Evolutionary conservation across 2,888 invertebrate genomes (phyloP).

Genomic region (Nymphalis urticae): DNA sequence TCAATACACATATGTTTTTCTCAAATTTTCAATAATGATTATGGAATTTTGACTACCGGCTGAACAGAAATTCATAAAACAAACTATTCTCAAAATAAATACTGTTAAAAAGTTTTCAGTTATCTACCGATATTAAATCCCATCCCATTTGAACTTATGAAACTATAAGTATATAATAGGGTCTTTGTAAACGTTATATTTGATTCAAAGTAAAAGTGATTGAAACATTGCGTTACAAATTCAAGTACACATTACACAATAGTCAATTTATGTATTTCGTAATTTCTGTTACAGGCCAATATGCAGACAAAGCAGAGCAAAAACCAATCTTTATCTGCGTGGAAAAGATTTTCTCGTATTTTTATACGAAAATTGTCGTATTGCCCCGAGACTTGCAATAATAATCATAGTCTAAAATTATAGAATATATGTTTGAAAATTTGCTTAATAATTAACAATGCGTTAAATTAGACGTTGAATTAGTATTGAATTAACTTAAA

Average conservation of each 20-base stretch:
- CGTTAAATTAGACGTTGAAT: no score
- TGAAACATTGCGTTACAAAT: slow-evolving; percentile 29
- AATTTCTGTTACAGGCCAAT: slow-evolving; percentile 40
- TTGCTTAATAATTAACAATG: no score
- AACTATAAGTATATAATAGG: background rate
- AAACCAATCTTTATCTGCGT: slow-evolving; percentile 54
- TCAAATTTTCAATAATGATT: no score
- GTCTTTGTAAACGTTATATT: background rate
- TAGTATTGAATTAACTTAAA: no score
- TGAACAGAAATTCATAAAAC: no score
- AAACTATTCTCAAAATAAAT: no score
- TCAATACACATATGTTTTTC: no score
- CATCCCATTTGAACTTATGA: background rate
- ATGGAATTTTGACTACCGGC: no score
- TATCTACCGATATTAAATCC: background rate
- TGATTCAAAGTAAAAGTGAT: slow-evolving; percentile 3
- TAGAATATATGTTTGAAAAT: slow-evolving; percentile 12
- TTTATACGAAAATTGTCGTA: slow-evolving; percentile 60
- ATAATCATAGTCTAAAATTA: slow-evolving; percentile 37
- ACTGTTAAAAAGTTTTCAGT: no score
- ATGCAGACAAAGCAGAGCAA: slow-evolving; percentile 55
- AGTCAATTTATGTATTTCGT: slow-evolving; percentile 24
- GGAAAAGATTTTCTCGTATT: slow-evolving; percentile 64
- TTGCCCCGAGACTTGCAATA: slow-evolving; percentile 49
- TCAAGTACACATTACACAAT: background rate